These are phyloP conservation scores for Lamprotornis superbus DNA, from an alignment of 2,113 vertebrate genomes.

Conservation along the genomic window DNA sequence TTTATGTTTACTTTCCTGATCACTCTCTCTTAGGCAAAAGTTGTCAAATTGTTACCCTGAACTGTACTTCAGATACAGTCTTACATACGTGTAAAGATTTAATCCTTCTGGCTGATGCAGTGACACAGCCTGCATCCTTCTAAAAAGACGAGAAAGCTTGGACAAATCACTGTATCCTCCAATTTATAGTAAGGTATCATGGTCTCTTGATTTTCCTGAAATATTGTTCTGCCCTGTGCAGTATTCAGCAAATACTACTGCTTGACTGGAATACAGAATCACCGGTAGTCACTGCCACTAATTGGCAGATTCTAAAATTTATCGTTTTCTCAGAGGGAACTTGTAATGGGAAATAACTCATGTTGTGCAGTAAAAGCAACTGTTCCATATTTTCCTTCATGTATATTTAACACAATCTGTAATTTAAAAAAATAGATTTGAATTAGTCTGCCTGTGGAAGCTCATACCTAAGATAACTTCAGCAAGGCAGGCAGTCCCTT, in stretches of 20 bases:
- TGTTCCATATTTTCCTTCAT: constrained; percentile 3
- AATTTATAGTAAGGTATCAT: not conserved
- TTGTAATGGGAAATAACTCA: constrained; percentile 7
- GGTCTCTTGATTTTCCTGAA: not conserved
- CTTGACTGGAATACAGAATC: not conserved
- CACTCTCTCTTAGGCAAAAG: not conserved
- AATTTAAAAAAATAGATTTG: constrained; percentile 33
- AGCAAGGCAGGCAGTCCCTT: not conserved
- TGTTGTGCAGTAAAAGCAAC: not conserved
- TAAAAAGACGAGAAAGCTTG: not conserved
- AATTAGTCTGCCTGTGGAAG: constrained; percentile 14
- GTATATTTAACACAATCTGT: constrained; percentile 39
- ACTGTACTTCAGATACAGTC: not conserved
- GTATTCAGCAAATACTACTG: not conserved
- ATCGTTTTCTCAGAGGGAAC: not conserved
- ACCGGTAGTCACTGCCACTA: not conserved
- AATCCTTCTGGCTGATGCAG: not conserved
- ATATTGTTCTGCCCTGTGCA: not conserved
- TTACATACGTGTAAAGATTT: not conserved
- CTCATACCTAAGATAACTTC: not conserved
- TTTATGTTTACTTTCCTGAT: not conserved
- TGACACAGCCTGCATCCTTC: not conserved
- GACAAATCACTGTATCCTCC: not conserved
- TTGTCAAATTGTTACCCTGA: not conserved
- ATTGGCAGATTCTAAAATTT: constrained; percentile 10